A percentile compares a stretch with the other conserved stretches of the same genome.
These are phyloP conservation scores for Chlorodrepanis virens DNA, from an alignment of 2,113 vertebrate species.

Conservation along the genomic window DNA sequence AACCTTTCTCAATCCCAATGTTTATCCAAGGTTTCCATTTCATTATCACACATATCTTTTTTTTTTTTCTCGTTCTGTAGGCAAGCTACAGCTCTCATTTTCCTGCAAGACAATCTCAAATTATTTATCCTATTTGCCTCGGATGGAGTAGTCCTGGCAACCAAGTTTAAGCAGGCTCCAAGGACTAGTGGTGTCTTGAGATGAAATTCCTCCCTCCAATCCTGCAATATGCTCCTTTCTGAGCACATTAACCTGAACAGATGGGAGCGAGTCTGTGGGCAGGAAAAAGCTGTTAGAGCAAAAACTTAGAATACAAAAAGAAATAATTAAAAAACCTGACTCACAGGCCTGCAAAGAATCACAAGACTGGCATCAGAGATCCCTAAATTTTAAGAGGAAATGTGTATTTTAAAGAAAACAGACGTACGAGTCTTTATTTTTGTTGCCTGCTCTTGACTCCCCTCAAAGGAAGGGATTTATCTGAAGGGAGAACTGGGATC, in stretches of 20 bases:
- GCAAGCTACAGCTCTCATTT: background rate
- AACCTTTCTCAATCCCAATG: background rate
- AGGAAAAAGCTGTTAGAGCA: constrained; percentile 43
- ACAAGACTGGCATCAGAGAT: constrained; percentile 3
- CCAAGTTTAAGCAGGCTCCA: constrained; percentile 2
- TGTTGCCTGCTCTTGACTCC: background rate
- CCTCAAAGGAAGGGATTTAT: background rate
- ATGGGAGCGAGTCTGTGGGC: constrained; percentile 50
- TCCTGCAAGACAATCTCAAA: background rate
- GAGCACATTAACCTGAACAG: constrained; percentile 49
- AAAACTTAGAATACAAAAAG: background rate
- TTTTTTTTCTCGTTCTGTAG: background rate
- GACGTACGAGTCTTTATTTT: background rate
- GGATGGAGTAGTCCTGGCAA: constrained; percentile 27
- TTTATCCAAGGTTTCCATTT: background rate
- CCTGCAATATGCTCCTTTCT: constrained; percentile 18
- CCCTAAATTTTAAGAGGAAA: background rate
- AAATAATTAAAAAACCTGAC: background rate
- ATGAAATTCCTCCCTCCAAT: background rate
- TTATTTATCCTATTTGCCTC: background rate
- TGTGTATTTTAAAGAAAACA: background rate
- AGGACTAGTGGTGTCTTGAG: background rate
- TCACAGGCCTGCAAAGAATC: constrained; percentile 40
- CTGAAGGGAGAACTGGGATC: background rate
- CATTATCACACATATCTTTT: background rate